These are phyloP conservation scores for Osmoderma eremita DNA, from an alignment of 2,888 invertebrate genomes.

Conservation along the genomic window DNA sequence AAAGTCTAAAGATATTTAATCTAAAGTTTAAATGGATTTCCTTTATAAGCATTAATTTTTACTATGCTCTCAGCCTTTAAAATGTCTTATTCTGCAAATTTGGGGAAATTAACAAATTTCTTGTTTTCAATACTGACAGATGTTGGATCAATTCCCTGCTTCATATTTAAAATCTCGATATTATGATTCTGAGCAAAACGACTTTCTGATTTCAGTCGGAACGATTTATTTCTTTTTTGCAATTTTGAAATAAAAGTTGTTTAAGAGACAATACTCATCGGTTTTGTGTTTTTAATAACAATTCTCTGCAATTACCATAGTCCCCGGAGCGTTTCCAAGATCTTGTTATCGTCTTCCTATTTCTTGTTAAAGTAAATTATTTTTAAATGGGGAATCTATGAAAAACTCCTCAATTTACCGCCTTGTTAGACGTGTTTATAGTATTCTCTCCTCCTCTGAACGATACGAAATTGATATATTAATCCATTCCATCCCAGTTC, in stretches of 20 bases:
- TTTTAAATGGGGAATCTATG: not conserved
- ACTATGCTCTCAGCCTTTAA: too few species aligned
- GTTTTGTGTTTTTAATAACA: not conserved
- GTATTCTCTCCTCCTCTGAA: constrained; percentile 4
- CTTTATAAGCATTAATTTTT: too few species aligned
- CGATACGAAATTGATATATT: constrained; percentile 31
- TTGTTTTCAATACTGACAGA: too few species aligned
- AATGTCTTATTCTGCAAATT: too few species aligned
- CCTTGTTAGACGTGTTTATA: constrained; percentile 12
- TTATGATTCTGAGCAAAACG: too few species aligned
- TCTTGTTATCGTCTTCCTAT: not conserved
- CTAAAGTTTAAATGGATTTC: too few species aligned
- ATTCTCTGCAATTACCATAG: not conserved
- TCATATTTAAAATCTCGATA: too few species aligned
- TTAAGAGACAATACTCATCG: not conserved
- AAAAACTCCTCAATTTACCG: constrained; percentile 17
- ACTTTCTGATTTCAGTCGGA: not conserved
- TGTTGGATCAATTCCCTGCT: too few species aligned
- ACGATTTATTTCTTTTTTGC: not conserved
- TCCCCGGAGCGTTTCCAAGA: not conserved
- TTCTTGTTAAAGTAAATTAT: constrained; percentile 6
- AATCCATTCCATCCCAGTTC: constrained; percentile 24
- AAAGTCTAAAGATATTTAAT: too few species aligned
- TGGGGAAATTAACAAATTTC: too few species aligned
- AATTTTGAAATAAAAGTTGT: not conserved